A percentile compares a stretch with the other conserved stretches of the same genome.
Evolutionary conservation across 2,797 vertebrate species (phyloP).

Genomic region (Pangasius krempfi): DNA sequence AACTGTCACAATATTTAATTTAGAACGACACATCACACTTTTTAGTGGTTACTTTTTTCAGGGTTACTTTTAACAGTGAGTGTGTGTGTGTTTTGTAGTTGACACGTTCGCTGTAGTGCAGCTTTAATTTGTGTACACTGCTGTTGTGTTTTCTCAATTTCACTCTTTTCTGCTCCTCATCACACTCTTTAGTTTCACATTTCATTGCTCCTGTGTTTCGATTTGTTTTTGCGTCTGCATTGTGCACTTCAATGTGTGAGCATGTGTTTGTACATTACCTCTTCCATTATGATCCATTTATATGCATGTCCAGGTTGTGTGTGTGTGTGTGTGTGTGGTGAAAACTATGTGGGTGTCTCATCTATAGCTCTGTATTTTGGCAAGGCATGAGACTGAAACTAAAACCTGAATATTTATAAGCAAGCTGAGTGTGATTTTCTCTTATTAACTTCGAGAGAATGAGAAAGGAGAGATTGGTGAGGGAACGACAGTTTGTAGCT

Average conservation of each 20-base stretch:
- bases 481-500: background rate
- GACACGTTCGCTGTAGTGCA: background rate
- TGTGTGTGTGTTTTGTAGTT: constrained; percentile 7
- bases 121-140: constrained; percentile 5
- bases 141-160: constrained; percentile 1
- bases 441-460: background rate
- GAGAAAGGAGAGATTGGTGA: background rate
- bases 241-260: background rate
- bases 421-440: background rate
- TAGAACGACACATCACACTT: background rate
- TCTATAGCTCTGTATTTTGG: background rate
- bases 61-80: background rate
- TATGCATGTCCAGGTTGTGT: constrained; percentile 32
- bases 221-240: background rate
- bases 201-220: background rate
- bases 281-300: constrained; percentile 49
- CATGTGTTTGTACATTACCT: constrained; percentile 16
- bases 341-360: background rate
- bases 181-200: background rate
- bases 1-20: background rate
- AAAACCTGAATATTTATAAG: background rate
- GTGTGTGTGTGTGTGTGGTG: background rate
- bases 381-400: background rate
- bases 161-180: constrained; percentile 9
- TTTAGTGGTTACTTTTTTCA: background rate